A percentile compares a stretch with the other conserved stretches of the same genome.
Conservation (phyloP, 2,888 invertebrate genomes). For the Hetaerina titia region DNA sequence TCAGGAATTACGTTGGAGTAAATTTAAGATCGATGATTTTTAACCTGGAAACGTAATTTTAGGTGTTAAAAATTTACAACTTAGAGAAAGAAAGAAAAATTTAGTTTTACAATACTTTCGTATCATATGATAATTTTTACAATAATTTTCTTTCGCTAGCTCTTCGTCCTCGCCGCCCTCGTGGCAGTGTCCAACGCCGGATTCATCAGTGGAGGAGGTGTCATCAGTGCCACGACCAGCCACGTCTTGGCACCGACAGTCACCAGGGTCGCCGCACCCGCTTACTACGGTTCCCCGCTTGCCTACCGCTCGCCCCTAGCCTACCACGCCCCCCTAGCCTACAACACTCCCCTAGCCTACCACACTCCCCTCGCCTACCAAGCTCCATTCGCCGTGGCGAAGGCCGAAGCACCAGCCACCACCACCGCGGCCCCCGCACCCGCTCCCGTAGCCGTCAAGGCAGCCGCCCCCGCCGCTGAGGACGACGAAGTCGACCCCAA, state of each 20-base stretch:
- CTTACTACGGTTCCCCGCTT: conserved; percentile 63
- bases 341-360: neutral
- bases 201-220: conserved; percentile 62
- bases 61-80: no score
- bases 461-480: conserved; percentile 59
- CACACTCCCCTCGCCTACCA: neutral
- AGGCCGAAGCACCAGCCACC: conserved; percentile 48
- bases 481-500: conserved; percentile 68
- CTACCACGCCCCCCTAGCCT: conserved; percentile 69
- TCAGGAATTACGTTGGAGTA: no score
- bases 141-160: conserved; percentile 68
- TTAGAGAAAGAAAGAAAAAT: no score
- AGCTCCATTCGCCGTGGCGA: conserved; percentile 56
- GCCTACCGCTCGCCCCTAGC: conserved; percentile 70
- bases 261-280: neutral
- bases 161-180: conserved; percentile 70
- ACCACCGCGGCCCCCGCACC: conserved; percentile 1
- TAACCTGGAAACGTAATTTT: no score
- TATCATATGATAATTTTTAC: neutral
- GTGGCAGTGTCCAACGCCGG: conserved; percentile 70
- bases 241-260: conserved; percentile 61
- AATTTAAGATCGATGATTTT: no score
- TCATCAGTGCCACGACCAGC: conserved; percentile 70
- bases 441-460: conserved; percentile 25
- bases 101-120: no score